A percentile compares a stretch with the other conserved stretches of the same genome.
Evolutionary conservation across 1,140 invertebrate genomes (phyloP).

Genomic region (Ostrea denselamellosa): DNA sequence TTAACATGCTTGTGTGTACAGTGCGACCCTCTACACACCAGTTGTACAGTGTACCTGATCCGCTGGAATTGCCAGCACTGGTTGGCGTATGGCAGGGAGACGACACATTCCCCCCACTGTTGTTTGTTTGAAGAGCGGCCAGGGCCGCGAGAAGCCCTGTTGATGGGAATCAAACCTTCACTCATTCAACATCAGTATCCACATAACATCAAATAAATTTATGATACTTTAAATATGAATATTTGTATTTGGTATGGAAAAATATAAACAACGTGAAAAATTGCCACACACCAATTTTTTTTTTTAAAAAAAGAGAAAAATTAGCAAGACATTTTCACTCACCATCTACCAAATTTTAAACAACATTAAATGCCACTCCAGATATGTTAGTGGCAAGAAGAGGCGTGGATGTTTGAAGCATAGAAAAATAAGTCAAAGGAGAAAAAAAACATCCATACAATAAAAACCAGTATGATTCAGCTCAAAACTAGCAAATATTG

Average conservation of each 20-base stretch:
- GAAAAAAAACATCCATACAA: neutral
- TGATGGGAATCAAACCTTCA: constrained; percentile 16
- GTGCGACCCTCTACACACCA: neutral
- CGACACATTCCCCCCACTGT: constrained; percentile 57
- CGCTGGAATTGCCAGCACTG: constrained; percentile 24
- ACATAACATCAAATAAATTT: neutral
- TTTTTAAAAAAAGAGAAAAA: neutral
- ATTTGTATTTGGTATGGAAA: neutral
- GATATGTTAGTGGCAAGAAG: neutral
- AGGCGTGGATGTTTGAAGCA: neutral
- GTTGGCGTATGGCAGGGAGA: constrained; percentile 54
- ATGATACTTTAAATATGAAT: neutral
- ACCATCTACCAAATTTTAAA: constrained; percentile 10
- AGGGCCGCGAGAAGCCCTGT: constrained; percentile 66
- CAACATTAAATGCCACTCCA: constrained; percentile 4
- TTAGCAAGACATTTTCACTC: neutral
- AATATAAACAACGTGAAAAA: neutral
- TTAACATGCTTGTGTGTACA: neutral
- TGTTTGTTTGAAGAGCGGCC: constrained; percentile 59
- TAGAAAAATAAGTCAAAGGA: neutral
- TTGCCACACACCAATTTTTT: neutral
- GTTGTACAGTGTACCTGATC: constrained; percentile 13
- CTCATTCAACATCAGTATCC: constrained; percentile 7
- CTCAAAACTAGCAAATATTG: neutral
- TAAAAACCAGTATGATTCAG: neutral